Evolutionary conservation across 1,140 invertebrate genomes (phyloP).

Genomic region (Achatina immaculata): DNA sequence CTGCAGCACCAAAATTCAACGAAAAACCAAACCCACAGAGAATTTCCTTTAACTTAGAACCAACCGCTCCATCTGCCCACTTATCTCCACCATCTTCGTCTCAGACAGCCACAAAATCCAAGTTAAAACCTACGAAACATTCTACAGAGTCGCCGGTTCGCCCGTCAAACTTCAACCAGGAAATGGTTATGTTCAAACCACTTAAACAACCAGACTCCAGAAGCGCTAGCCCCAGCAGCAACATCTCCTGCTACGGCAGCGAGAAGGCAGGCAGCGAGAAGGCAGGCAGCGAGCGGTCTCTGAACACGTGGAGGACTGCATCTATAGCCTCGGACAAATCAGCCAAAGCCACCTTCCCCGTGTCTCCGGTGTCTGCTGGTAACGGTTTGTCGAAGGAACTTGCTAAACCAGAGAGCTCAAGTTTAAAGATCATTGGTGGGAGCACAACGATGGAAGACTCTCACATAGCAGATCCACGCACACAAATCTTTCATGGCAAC

Average conservation of each 20-base stretch:
- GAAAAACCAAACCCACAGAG: constrained; percentile 23
- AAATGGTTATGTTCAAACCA: constrained; percentile 35
- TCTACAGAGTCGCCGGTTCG: not conserved
- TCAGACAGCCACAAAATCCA: not conserved
- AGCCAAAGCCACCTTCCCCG: not conserved
- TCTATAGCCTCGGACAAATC: constrained; percentile 25
- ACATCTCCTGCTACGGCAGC: constrained; percentile 30
- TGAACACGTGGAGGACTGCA: not conserved
- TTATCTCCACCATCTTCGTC: not conserved
- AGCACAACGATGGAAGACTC: not conserved
- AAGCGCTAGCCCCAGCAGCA: constrained; percentile 16
- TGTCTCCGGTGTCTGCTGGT: not conserved
- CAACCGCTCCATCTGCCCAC: not conserved
- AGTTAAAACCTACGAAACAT: not conserved
- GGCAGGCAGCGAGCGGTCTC: not conserved
- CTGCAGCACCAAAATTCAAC: not conserved
- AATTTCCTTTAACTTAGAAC: constrained; percentile 23
- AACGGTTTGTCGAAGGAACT: not conserved
- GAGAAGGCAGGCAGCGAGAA: constrained; percentile 14
- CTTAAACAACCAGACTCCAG: constrained; percentile 16
- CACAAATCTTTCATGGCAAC: too few relatives aligned
- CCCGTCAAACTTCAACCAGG: constrained; percentile 33
- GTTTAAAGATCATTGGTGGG: not conserved
- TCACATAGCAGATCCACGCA: too few relatives aligned
- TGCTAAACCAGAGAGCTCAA: not conserved